These are phyloP conservation scores for Hypothenemus hampei DNA, from an alignment of 1,140 invertebrate species.

Conservation along the genomic window DNA sequence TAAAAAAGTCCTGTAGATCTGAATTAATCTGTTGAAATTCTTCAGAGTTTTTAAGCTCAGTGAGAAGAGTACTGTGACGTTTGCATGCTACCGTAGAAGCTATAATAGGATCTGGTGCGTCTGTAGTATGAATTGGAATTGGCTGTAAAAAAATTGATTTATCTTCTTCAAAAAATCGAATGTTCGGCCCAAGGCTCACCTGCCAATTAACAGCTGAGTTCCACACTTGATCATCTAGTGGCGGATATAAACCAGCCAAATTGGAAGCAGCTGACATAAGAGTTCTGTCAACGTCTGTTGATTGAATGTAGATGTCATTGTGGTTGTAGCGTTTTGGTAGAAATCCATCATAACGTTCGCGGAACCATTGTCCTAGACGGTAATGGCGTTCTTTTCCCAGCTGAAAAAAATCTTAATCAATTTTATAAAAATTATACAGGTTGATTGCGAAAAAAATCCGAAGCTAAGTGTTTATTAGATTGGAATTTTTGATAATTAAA, in stretches of 20 bases:
- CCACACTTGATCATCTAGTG: constrained; percentile 58
- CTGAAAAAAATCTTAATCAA: constrained; percentile 19
- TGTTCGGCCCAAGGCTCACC: not conserved
- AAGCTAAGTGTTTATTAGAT: too few species aligned
- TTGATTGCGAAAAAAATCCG: too few species aligned
- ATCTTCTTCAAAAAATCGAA: too few species aligned
- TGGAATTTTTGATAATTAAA: too few species aligned
- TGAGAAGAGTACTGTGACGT: constrained; percentile 53
- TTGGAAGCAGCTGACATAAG: constrained; percentile 81
- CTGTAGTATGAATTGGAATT: constrained; percentile 72
- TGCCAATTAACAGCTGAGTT: constrained; percentile 71
- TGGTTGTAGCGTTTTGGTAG: constrained; percentile 49
- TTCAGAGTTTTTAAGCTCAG: constrained; percentile 51
- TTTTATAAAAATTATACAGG: too few species aligned
- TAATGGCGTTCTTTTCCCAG: constrained; percentile 51
- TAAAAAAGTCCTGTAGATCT: constrained; percentile 1
- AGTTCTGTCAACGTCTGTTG: constrained; percentile 79
- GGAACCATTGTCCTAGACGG: constrained; percentile 67
- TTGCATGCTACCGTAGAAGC: constrained; percentile 57
- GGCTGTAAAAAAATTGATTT: constrained; percentile 6
- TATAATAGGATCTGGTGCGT: constrained; percentile 57
- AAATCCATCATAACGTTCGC: constrained; percentile 60
- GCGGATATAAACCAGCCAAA: constrained; percentile 76
- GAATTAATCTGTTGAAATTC: constrained; percentile 44
- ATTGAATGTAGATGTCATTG: constrained; percentile 47